Conservation (phyloP, 2,113 vertebrate genomes). For the Pterocles burchelli region DNA sequence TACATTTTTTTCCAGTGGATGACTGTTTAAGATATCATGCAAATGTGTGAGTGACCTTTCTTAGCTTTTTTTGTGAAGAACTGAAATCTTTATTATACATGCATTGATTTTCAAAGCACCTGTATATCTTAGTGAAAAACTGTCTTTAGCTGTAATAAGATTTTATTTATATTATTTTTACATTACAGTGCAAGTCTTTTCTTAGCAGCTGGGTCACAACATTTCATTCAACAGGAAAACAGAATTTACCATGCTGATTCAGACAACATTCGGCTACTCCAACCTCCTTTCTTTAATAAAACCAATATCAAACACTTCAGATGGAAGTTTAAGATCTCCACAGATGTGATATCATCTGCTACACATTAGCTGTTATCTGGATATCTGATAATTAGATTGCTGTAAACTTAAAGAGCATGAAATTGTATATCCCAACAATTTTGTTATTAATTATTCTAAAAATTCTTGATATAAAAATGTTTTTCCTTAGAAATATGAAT, state of each 20-base stretch:
- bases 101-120: neutral
- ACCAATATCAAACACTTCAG: neutral
- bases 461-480: neutral
- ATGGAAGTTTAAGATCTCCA: neutral
- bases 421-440: neutral
- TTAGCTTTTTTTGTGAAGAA: neutral
- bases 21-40: neutral
- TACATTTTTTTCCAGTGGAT: neutral
- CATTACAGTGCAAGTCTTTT: neutral
- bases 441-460: neutral
- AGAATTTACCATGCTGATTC: neutral
- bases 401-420: neutral
- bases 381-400: neutral
- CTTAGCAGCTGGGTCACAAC: neutral
- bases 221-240: neutral
- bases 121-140: neutral
- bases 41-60: neutral
- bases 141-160: neutral
- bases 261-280: neutral
- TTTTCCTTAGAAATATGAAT: neutral
- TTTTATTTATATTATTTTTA: neutral
- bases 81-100: neutral
- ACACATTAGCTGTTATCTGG: neutral
- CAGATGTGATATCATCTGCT: neutral
- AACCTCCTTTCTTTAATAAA: neutral